phyloP scores from a whole-genome alignment of 2,797 vertebrate species.

The Linurgus olivaceus region DNA sequence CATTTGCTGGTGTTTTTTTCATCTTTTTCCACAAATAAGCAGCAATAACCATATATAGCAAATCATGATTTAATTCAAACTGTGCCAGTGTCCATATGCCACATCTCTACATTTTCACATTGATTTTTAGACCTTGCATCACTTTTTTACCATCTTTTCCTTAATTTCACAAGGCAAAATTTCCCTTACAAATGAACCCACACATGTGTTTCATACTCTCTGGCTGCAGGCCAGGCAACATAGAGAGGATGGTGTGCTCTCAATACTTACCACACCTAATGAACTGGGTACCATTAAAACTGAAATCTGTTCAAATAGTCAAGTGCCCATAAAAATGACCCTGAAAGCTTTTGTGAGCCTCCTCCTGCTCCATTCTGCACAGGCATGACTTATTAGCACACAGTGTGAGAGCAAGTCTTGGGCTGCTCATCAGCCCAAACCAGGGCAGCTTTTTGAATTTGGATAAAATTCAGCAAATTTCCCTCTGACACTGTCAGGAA shows the following conservation, averaged over 20 bases:
- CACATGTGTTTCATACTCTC: neutral
- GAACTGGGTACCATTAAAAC: accelerated
- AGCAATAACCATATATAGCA: neutral
- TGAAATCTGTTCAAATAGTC: neutral
- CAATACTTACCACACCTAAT: neutral
- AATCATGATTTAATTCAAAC: neutral
- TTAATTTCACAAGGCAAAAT: neutral
- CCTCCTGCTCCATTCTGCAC: neutral
- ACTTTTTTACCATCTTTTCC: neutral
- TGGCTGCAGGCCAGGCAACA: neutral
- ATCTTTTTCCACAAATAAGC: neutral
- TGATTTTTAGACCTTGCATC: neutral
- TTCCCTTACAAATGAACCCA: neutral
- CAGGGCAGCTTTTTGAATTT: neutral
- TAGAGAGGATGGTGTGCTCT: neutral
- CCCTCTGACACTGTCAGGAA: neutral
- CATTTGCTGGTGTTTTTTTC: neutral
- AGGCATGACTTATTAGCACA: accelerated
- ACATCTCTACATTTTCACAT: neutral
- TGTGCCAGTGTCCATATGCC: neutral
- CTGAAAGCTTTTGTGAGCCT: neutral
- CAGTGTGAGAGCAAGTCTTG: neutral
- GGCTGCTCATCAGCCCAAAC: neutral
- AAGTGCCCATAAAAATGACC: neutral
- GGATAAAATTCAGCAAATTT: neutral